Evolutionary conservation across 2,113 vertebrate genomes (phyloP), one percentile per base, ranked within the genome.

Genomic region (Pituophis catenifer): DNA sequence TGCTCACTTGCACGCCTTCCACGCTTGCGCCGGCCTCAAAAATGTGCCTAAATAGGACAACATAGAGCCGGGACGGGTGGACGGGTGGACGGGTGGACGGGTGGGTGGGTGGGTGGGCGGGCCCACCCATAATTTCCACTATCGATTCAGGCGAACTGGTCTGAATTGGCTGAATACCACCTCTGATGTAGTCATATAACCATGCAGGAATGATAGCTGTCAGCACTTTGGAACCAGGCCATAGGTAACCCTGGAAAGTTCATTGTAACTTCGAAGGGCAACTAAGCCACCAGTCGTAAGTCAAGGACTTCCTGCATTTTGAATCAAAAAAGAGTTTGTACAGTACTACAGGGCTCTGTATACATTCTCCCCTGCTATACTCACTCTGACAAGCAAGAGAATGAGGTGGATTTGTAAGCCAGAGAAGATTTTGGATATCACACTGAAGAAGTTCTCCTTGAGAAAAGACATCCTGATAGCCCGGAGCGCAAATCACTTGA

Each of bases 351-450:
- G 7, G 15, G n/a, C 17, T 75, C 6, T 19, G 15, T 7, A 3
- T 75, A 19, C 0, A 5, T 23, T 1, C 57, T 86, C 53, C 26
- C 38, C 3, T 54, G 52, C 7, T 54, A 15, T 89, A 97, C 97
- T 86, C 98, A 99, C 99, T 98, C 95, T 98, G 98, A 94, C 99
- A 99, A 95, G 98, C 95, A 38, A 97, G 96, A 1, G 96, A 86
- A 88, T 98, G 96, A 0, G 98, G 98, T 2, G 91, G 65, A 50
- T 96, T 93, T 0, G 93, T 91, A 5, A 94, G 53, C 99, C 99
- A 99, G 17, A 0, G 96, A 0, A 0, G 95, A 58, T 86, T 97
- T 21, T 29, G 92, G 0, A 58, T 24, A 2, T 98, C 97, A 15
- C 99, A 99, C 21, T 86, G 54, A 57, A 95, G 94, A 89, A 97